Evolutionary conservation across 2,797 vertebrate genomes (phyloP), one percentile per base, ranked within the genome.

Genomic region (Anguilla anguilla): DNA sequence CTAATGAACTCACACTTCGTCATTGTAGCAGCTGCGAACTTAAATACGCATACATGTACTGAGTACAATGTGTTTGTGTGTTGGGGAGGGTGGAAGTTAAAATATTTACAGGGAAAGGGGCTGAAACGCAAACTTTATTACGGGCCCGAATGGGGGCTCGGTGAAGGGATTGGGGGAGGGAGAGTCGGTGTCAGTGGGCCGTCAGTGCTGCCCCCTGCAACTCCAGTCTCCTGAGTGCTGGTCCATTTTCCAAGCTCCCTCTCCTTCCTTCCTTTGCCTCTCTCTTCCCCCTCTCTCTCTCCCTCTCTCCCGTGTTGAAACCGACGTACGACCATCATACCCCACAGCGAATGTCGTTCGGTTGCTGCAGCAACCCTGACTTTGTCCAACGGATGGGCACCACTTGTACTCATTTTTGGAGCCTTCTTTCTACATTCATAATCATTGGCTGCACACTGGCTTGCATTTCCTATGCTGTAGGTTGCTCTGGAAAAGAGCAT

Each of bases 1-100:
- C 31, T 39, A 88, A 88, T 82, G 79, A 81, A 43, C 61, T 74
- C 35, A 39, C 31, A 86, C 84, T 87, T 87, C 22, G 35, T 83
- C 22, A 85, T 59, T n/a, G 85, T 81, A 79, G 61, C 35, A 84
- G 9, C 35, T 28, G 49, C 46, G 31, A 46, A 77, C 31, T 43
- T 49, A 46, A 31, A 28, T 85, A 67, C 59, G 10, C 10, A 51
- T 51, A 67, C 83, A 64, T 53, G 46, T 49, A 39, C 15, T 7
- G 25, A 81, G 72, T 55, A 55, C 35, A 43, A 55, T 17, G 25
- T 43, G 61, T 15, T 22, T 31, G 4, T 7, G 31, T 31, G 28
- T 10, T 59, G 10, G 10, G 49, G 49, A 9, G 57, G 46, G 17
- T 67, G 31, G 43, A 86, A 86, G 46, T 35, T 22, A 3, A 81